phyloP scores from a whole-genome alignment of 2,888 invertebrate species.

The Atherix ibis region DNA sequence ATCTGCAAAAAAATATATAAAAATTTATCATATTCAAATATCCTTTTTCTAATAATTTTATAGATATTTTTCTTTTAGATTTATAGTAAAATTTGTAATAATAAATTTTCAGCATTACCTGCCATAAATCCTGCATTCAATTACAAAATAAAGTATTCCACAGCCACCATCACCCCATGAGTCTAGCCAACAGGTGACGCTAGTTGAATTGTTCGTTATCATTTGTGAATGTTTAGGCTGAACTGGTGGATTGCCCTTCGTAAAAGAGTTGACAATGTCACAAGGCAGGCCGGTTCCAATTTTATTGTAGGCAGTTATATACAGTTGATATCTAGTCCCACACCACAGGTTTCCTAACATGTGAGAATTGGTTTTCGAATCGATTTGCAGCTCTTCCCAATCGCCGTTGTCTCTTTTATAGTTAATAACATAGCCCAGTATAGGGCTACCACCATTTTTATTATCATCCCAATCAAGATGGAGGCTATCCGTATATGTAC shows the following conservation, averaged over 20 bases:
- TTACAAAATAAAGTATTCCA: constrained; percentile 69
- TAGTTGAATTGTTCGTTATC: constrained; percentile 72
- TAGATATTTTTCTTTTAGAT: too few relatives aligned
- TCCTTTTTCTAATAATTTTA: too few relatives aligned
- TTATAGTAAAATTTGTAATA: too few relatives aligned
- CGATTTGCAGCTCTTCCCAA: constrained; percentile 80
- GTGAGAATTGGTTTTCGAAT: constrained; percentile 64
- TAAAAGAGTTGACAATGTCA: constrained; percentile 71
- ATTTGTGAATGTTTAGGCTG: constrained; percentile 66
- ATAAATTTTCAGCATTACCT: constrained; percentile 16
- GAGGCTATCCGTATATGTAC: constrained; percentile 67
- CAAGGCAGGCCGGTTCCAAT: constrained; percentile 81
- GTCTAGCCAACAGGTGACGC: constrained; percentile 72
- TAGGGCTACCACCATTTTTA: constrained; percentile 66
- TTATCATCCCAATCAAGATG: constrained; percentile 69
- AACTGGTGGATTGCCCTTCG: constrained; percentile 64
- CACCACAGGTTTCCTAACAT: constrained; percentile 72
- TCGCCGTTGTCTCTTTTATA: constrained; percentile 81
- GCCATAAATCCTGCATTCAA: constrained; percentile 54
- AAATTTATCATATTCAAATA: too few relatives aligned
- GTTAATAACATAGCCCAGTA: constrained; percentile 74
- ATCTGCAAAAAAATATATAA: constrained; percentile 16
- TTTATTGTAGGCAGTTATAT: constrained; percentile 78
- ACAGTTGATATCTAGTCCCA: constrained; percentile 73
- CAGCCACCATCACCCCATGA: constrained; percentile 84